These are phyloP conservation scores for Harpagus bidentatus DNA, from an alignment of 2,113 vertebrate species.

Conservation along the genomic window DNA sequence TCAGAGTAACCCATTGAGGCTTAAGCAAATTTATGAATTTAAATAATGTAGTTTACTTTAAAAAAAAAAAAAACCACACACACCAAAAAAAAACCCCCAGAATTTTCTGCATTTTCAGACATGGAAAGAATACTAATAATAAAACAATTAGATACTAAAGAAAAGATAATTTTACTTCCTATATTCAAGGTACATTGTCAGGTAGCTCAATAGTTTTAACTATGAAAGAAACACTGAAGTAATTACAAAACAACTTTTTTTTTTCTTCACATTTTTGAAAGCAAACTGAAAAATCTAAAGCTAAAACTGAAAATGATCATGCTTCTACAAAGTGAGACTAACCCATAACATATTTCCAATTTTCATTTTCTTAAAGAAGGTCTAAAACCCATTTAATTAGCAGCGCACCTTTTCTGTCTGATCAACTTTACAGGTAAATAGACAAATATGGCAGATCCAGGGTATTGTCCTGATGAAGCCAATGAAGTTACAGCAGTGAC, in stretches of 20 bases:
- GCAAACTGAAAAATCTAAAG: neutral
- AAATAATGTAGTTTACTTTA: slow-evolving; percentile 39
- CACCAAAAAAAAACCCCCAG: neutral
- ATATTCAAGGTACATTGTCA: neutral
- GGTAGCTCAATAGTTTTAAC: neutral
- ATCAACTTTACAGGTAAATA: neutral
- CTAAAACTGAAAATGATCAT: neutral
- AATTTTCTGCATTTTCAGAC: slow-evolving; percentile 16
- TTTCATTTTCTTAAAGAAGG: neutral
- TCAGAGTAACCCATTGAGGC: slow-evolving; percentile 46
- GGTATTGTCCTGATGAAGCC: neutral
- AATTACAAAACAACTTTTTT: neutral
- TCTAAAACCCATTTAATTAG: neutral
- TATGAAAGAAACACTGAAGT: neutral
- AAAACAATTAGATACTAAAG: neutral
- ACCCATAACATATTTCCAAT: neutral
- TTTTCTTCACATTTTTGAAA: neutral
- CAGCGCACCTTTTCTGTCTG: neutral
- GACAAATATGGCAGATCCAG: neutral
- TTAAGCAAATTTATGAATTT: slow-evolving; percentile 48
- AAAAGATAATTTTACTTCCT: neutral
- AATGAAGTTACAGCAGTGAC: neutral
- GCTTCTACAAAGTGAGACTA: neutral
- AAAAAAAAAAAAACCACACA: neutral
- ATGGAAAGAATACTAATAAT: neutral